These are phyloP conservation scores for Lasius platythorax DNA, from an alignment of 2,888 invertebrate species.

Conservation along the genomic window DNA sequence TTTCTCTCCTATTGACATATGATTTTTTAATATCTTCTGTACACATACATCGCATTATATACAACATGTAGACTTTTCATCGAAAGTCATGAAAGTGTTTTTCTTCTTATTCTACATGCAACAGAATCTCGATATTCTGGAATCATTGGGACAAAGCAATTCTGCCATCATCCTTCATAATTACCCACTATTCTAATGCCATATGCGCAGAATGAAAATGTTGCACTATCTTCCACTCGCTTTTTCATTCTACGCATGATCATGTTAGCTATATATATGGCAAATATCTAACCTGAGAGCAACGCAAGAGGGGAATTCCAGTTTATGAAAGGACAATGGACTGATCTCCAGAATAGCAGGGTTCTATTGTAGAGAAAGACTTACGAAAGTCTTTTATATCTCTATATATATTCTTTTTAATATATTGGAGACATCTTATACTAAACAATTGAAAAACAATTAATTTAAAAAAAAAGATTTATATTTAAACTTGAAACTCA, in stretches of 20 bases:
- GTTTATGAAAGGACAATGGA: not conserved
- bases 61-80: constrained; percentile 59
- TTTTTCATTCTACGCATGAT: not conserved
- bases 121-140: not conserved
- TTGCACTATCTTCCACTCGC: not conserved
- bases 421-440: not conserved
- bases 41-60: constrained; percentile 63
- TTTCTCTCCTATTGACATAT: constrained; percentile 80
- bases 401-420: not conserved
- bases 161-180: not conserved
- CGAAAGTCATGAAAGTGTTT: not conserved
- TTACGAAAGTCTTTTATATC: not conserved
- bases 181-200: not conserved
- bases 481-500: not conserved
- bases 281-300: not conserved
- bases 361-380: not conserved
- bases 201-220: not conserved
- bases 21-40: constrained; percentile 62
- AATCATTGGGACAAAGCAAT: not conserved
- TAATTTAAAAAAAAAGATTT: not conserved
- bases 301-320: not conserved
- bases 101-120: not conserved
- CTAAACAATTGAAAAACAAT: not conserved
- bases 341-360: constrained; percentile 1
- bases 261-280: not conserved